Evolutionary conservation across 2,888 invertebrate species (phyloP), one percentile per base, ranked within the genome.

Genomic region (Heteropelma amictum): DNA sequence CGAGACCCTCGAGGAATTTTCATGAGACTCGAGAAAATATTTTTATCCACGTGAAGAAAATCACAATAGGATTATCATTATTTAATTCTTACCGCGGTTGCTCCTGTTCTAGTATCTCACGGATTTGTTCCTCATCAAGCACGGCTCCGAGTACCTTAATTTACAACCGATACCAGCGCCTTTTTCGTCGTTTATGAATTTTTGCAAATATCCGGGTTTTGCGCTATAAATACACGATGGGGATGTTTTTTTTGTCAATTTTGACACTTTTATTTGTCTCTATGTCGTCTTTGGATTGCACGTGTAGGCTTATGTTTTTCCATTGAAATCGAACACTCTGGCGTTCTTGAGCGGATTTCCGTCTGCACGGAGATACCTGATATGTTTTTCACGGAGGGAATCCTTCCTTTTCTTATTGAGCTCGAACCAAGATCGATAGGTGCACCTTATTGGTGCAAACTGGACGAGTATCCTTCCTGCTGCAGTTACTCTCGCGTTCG

Each of bases 271-370:
- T n/a, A n/a, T n/a, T n/a, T n/a, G n/a, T n/a, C n/a, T n/a, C n/a
- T n/a, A n/a, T n/a, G n/a, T n/a, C n/a, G n/a, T n/a, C n/a, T n/a
- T n/a, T n/a, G n/a, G n/a, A n/a, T n/a, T n/a, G n/a, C n/a, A n/a
- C n/a, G n/a, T n/a, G n/a, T n/a, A n/a, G n/a, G n/a, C n/a, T n/a
- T n/a, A n/a, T n/a, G n/a, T n/a, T n/a, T n/a, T n/a, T n/a, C n/a
- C n/a, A n/a, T n/a, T n/a, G n/a, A n/a, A n/a, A n/a, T n/a, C n/a
- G n/a, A n/a, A n/a, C n/a, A n/a, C n/a, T n/a, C n/a, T n/a, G n/a
- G n/a, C n/a, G n/a, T 72, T 72, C 14, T 60, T 58, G 51, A 35
- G 60, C 53, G 51, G 58, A 65, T 72, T 72, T 42, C 42, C 47
- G 10, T 72, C 35, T 14, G 21, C 21, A 33, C n/a, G 7, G 19